Conservation (phyloP, 2,888 invertebrate genomes). For the Pteria penguin region DNA sequence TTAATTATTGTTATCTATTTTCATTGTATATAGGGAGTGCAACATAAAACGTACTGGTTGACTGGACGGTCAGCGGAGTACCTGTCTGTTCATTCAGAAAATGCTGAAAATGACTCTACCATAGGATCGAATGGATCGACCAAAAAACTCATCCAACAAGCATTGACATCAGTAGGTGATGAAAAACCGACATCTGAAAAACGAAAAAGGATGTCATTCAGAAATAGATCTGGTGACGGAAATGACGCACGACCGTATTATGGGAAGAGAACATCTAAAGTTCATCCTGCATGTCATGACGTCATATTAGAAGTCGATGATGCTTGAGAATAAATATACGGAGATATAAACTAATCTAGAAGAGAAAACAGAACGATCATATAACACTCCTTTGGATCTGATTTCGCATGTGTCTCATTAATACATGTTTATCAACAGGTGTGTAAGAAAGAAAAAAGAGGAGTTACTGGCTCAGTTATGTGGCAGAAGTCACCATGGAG, state of each 20-base stretch:
- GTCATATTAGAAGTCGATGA: neutral
- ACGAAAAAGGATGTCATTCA: neutral
- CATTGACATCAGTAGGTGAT: neutral
- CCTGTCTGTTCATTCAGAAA: neutral
- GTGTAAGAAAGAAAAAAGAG: no score
- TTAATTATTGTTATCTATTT: neutral
- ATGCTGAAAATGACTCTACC: neutral
- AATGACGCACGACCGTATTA: neutral
- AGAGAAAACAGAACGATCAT: no score
- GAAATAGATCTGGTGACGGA: neutral
- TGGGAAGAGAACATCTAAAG: neutral
- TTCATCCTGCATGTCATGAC: neutral
- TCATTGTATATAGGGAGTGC: neutral
- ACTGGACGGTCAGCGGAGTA: slow-evolving; percentile 12
- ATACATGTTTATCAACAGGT: no score
- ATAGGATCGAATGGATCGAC: neutral
- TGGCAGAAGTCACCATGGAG: no score
- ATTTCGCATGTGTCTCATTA: no score
- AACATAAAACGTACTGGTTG: slow-evolving; percentile 16
- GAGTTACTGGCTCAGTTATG: no score
- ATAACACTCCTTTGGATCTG: no score
- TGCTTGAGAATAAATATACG: no score
- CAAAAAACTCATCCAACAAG: neutral
- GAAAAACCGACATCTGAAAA: neutral
- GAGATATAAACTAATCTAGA: no score